phyloP scores from a whole-genome alignment of 2,888 invertebrate genomes.

The Sisyra nigra region DNA sequence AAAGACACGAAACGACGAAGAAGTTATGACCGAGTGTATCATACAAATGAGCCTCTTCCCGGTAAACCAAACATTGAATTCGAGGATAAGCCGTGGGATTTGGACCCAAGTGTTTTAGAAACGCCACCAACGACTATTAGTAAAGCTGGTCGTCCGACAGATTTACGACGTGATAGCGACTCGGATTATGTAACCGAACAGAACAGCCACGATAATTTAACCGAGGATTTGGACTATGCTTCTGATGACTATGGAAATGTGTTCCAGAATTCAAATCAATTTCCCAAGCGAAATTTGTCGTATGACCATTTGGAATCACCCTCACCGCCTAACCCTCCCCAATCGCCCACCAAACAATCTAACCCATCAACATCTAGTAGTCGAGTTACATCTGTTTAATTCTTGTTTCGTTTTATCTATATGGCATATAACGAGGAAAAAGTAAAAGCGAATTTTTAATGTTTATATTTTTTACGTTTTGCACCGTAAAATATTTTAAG shows the following conservation, averaged over 20 bases:
- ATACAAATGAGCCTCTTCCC: slow-evolving; percentile 66
- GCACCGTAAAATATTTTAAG: no score
- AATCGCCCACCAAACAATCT: slow-evolving; percentile 1
- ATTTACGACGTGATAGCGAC: slow-evolving; percentile 11
- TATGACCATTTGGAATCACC: not conserved
- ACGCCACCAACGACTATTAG: slow-evolving; percentile 1
- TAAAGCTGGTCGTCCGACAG: not conserved
- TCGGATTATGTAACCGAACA: slow-evolving; percentile 12
- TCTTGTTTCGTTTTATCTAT: not conserved
- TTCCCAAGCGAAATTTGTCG: not conserved
- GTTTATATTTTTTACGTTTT: no score
- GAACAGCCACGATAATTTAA: slow-evolving; percentile 12
- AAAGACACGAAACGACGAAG: slow-evolving; percentile 39
- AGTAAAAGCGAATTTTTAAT: no score
- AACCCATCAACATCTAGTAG: slow-evolving; percentile 6
- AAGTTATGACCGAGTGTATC: slow-evolving; percentile 66
- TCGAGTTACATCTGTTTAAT: slow-evolving; percentile 2
- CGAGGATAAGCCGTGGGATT: slow-evolving; percentile 65
- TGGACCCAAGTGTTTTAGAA: slow-evolving; percentile 19
- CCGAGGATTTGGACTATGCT: not conserved
- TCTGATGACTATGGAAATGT: slow-evolving; percentile 1
- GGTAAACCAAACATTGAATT: slow-evolving; percentile 59
- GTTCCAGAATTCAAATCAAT: not conserved
- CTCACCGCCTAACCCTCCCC: not conserved
- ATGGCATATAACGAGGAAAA: no score